Base-by-base conservation (phyloP, 2,113 vertebrate genomes). In the Vulpes vulpes region DNA sequence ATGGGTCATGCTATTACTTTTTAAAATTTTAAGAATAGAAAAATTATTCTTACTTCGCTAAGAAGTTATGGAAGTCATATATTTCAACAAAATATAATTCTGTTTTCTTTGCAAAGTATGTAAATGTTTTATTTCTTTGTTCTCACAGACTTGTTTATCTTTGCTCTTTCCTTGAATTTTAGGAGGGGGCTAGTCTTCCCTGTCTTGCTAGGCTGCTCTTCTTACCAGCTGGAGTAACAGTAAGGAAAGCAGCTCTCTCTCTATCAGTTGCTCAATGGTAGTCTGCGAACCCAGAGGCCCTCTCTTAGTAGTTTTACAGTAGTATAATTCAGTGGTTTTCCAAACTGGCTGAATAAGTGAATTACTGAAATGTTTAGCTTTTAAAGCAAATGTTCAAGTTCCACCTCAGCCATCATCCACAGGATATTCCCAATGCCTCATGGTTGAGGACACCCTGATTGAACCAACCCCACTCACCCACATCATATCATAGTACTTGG, bases 61-160 rank as follows among this genome's bases (percentile, higher is more conserved):
- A 55, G 51, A 64, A 38, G 12, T 7, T n/a, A 78, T 89, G 3
- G 27, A 81, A 85, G 78, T 71, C 51, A 59, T 76, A 4, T 20
- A 55, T 91, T 96, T 97, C 65, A 80, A 95, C 53, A 79, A 82
- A 83, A 43, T 60, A 9, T 79, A n/a, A 74, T 89, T 32, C 7
- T 59, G 23, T 59, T 95, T 82, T 84, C 12, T 71, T 20, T 92
- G 9, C 32, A 69, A 62, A 94, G 8, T 11, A 15, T 38, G 57
- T 43, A 38, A n/a, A 60, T 49, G 11, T 82, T 69, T 91, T 84
- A 8, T 73, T 86, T 90, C 16, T 88, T 87, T 64, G 0, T 53
- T 82, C 23, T 79, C 7, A 53, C 17, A 60, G 20, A 79, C 3
- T 73, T 55, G 20, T 87, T 86, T 59, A 49, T 93, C 35, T 53